A percentile compares a stretch with the other conserved stretches of the same genome.
These are phyloP conservation scores for Olivierus martensii DNA, from an alignment of 1,140 invertebrate genomes.

Conservation along the genomic window DNA sequence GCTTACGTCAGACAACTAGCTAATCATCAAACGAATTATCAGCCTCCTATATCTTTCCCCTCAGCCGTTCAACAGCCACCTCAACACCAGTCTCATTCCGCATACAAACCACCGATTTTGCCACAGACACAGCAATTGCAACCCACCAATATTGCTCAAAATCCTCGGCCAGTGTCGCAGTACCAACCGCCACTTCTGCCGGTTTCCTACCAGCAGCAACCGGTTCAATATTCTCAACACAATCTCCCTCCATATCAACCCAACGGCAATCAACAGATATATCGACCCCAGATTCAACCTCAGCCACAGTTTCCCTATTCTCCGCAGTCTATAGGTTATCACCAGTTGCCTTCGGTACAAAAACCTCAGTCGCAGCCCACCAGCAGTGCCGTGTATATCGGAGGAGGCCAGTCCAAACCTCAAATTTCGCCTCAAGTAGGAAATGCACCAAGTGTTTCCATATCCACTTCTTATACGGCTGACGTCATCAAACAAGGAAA, in stretches of 20 bases:
- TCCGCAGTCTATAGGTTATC: too few species aligned
- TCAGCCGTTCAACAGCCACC: not conserved
- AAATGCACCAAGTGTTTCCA: not conserved
- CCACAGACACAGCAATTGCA: not conserved
- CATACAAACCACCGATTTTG: not conserved
- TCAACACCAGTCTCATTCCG: not conserved
- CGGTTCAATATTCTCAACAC: not conserved
- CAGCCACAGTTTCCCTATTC: not conserved
- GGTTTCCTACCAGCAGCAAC: not conserved
- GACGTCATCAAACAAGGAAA: conserved; percentile 1
- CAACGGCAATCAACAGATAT: not conserved
- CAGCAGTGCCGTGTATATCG: not conserved
- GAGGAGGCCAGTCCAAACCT: not conserved
- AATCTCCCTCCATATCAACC: not conserved
- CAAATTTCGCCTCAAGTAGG: not conserved
- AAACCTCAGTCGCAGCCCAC: not conserved
- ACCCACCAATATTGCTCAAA: too few species aligned
- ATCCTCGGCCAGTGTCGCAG: too few species aligned
- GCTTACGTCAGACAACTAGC: too few species aligned
- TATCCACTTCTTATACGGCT: not conserved
- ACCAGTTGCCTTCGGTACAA: not conserved
- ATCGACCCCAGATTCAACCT: not conserved
- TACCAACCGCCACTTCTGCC: too few species aligned
- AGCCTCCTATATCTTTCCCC: not conserved
- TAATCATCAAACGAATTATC: not conserved